Base-by-base conservation (phyloP, 2,113 vertebrate genomes). In the Brachypodius melanocephalos region DNA sequence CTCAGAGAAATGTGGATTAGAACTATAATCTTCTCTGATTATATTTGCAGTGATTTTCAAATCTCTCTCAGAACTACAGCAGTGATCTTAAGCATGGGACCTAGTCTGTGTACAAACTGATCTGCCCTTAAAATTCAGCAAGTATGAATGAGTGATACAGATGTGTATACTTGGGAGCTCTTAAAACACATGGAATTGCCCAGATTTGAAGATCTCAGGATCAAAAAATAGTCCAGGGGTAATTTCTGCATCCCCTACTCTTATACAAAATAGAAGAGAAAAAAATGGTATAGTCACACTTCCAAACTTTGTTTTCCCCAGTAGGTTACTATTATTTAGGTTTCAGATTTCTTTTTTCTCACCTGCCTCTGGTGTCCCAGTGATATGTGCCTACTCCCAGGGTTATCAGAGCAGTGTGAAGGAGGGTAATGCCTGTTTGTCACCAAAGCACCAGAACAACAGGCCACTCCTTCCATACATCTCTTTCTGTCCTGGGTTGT, bases 151-250 rank as follows among this genome's bases (percentile, higher is more conserved):
- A 49, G 48, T 4, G 10, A 95, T 26, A 72, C 13, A 74, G 17
- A 7, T 71, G 9, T 22, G 24, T 9, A 11, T 54, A 63, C 22
- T 43, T 46, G 12, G 19, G 43, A 94, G 26, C 49, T 77, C 69
- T 71, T 84, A 29, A 54, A 90, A 78, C 42, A 66, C 36, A 72
- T 4, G 17, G 36, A 78, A 87, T 24, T 49, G 12, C 34, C 51
- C 2, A 65, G 57, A 90, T 10, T 36, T 57, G 31, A 68, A 32
- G 25, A 68, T 31, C 11, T 57, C 58, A 24, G 49, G 25, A 63
- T 29, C 31, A 78, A 57, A 91, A 62, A 34, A 3, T 0, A 65
- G n/a, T 19, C 4, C 1, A 2, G 7, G 36, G 8, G 4, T 19
- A 32, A 46, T 42, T 68, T 69, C 52, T 40, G 42, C 7, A 14